A percentile compares a stretch with the other conserved stretches of the same genome.
Conservation (phyloP, 2,888 invertebrate species). For the Drosophila mulleri region DNA sequence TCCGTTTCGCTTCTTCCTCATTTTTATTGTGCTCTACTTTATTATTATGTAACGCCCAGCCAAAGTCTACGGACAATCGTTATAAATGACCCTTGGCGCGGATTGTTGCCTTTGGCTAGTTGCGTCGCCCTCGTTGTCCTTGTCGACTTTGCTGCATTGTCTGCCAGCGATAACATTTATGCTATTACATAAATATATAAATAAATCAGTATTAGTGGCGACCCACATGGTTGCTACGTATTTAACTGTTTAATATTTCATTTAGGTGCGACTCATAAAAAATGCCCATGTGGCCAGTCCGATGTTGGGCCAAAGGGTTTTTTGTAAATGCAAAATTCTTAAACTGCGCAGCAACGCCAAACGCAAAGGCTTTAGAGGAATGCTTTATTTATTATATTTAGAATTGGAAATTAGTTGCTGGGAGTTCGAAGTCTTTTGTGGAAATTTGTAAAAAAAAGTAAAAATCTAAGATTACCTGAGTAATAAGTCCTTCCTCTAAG, state of each 20-base stretch:
- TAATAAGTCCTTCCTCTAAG: no score
- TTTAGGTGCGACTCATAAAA: conserved; percentile 38
- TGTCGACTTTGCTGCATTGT: conserved; percentile 58
- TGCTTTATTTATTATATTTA: no score
- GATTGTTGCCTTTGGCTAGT: conserved; percentile 38
- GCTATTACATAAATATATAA: conserved; percentile 74
- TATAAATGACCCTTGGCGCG: conserved; percentile 78
- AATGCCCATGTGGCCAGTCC: conserved; percentile 10
- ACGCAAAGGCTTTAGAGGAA: neutral
- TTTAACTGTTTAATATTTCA: conserved; percentile 63
- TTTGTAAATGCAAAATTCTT: neutral
- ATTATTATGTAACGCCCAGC: conserved; percentile 68
- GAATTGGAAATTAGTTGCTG: neutral
- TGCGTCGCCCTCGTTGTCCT: conserved; percentile 36
- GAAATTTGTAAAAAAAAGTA: no score
- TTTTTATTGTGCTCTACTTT: conserved; percentile 52
- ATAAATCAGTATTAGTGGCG: conserved; percentile 77
- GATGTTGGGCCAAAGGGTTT: no score
- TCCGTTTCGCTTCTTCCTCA: conserved; percentile 24
- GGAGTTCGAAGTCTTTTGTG: no score
- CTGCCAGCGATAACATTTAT: conserved; percentile 75
- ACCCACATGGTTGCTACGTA: conserved; percentile 37
- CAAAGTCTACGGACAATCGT: conserved; percentile 54
- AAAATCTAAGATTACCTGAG: no score
- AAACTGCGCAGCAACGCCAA: neutral